phyloP scores from a whole-genome alignment of 2,113 vertebrate genomes.

The Martes martes region DNA sequence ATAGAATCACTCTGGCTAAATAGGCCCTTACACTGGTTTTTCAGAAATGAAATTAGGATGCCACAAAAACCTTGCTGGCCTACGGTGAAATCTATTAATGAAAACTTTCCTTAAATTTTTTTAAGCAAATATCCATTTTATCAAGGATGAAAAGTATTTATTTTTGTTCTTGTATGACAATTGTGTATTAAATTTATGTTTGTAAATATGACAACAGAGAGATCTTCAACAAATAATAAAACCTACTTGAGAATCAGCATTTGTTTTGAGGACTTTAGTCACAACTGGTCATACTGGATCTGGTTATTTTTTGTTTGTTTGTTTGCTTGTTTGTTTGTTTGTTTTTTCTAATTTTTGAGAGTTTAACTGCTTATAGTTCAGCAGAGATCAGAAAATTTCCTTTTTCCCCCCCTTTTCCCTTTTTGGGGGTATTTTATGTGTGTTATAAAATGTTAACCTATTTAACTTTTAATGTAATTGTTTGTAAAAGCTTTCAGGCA shows the following conservation, averaged over 20 bases:
- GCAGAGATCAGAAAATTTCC: background rate
- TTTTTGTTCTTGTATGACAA: background rate
- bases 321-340: too few species aligned
- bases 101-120: background rate
- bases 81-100: background rate
- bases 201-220: background rate
- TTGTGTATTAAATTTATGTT: background rate
- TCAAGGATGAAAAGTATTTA: background rate
- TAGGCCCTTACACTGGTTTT: background rate
- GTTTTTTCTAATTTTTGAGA: background rate
- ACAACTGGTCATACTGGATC: background rate
- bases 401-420: background rate
- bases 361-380: background rate
- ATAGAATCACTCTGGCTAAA: too few species aligned
- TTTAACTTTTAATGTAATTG: background rate
- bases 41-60: background rate
- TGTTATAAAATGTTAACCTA: constrained; percentile 19
- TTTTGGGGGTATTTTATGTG: background rate
- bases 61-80: background rate
- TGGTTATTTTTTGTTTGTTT: background rate
- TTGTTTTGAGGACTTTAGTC: background rate
- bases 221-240: background rate
- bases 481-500: constrained; percentile 41
- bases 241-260: background rate
- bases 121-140: background rate